Percentiles rank a stretch among this genome's conserved stretches.
Conservation (phyloP, 2,113 vertebrate species). For the Girardinichthys multiradiatus region DNA sequence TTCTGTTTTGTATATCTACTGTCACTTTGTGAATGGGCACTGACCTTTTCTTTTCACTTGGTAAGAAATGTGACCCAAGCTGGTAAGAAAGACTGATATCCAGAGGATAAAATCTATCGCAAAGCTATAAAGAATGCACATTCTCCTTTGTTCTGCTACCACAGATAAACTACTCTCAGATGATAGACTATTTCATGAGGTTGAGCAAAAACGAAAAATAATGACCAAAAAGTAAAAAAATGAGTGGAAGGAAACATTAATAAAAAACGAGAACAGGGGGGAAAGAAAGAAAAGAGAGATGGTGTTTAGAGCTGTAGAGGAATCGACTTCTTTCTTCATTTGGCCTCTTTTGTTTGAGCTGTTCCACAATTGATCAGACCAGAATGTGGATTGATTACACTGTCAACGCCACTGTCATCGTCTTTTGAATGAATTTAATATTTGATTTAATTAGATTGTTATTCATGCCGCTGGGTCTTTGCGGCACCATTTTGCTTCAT, state of each 20-base stretch:
- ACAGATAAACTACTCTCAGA: slow-evolving; percentile 29
- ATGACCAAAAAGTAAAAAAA: slow-evolving; percentile 9
- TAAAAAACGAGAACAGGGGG: neutral
- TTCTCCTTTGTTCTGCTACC: slow-evolving; percentile 18
- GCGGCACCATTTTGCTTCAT: slow-evolving; percentile 35
- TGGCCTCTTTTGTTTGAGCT: slow-evolving; percentile 49
- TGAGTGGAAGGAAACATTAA: slow-evolving; percentile 20
- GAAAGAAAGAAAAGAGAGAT: slow-evolving; percentile 10
- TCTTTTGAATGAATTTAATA: slow-evolving; percentile 55
- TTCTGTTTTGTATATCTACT: slow-evolving; percentile 73
- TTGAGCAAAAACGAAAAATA: slow-evolving; percentile 18
- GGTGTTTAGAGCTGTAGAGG: slow-evolving; percentile 10
- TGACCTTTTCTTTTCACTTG: slow-evolving; percentile 75
- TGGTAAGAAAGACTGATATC: slow-evolving; percentile 74
- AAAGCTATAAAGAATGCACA: slow-evolving; percentile 16
- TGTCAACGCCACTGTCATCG: slow-evolving; percentile 57
- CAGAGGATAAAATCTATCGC: slow-evolving; percentile 58
- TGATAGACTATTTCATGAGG: slow-evolving; percentile 19
- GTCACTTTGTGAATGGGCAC: slow-evolving; percentile 70
- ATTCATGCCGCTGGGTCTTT: slow-evolving; percentile 53
- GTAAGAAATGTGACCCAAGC: slow-evolving; percentile 58
- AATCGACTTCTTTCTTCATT: slow-evolving; percentile 39
- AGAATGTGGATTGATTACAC: slow-evolving; percentile 68
- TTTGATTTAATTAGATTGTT: slow-evolving; percentile 68
- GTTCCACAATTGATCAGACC: slow-evolving; percentile 46